Evolutionary conservation across 2,888 invertebrate species (phyloP).

Genomic region (Frankliniella fusca): DNA sequence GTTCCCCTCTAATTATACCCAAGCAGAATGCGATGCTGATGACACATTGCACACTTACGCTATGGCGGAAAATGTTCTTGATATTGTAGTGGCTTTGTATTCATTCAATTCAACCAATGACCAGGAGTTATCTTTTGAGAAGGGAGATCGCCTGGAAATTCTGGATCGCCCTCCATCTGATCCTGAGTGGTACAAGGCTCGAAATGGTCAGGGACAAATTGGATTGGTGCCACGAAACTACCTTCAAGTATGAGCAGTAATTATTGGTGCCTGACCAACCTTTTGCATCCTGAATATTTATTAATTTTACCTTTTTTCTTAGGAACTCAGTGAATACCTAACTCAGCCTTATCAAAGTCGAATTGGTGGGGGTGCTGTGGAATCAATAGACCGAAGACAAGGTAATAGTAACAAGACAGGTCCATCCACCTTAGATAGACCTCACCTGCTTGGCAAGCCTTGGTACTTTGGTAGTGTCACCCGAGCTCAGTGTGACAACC

Average conservation of each 20-base stretch:
- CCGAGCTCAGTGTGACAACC: constrained; percentile 90
- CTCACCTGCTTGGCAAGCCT: constrained; percentile 72
- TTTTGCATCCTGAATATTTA: constrained; percentile 11
- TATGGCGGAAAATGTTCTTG: constrained; percentile 91
- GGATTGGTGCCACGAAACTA: constrained; percentile 96
- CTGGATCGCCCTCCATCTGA: constrained; percentile 94
- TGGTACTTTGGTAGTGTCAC: constrained; percentile 98
- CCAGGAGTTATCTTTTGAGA: constrained; percentile 94
- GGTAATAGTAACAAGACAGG: constrained; percentile 45
- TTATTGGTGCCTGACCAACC: not conserved
- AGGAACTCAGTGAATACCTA: constrained; percentile 85
- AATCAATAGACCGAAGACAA: constrained; percentile 53
- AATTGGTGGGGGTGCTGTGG: constrained; percentile 47
- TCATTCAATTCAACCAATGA: constrained; percentile 90
- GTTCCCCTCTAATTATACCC: constrained; percentile 99
- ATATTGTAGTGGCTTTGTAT: constrained; percentile 92
- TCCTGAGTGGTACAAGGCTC: constrained; percentile 98
- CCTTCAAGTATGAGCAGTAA: constrained; percentile 55
- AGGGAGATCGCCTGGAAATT: constrained; percentile 93
- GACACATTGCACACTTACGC: constrained; percentile 88
- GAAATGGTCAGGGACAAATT: constrained; percentile 86
- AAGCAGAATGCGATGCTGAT: constrained; percentile 75
- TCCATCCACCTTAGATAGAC: constrained; percentile 53
- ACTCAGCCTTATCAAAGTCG: constrained; percentile 73
- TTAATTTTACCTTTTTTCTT: constrained; percentile 32